A percentile compares a stretch with the other conserved stretches of the same genome.
phyloP scores from a whole-genome alignment of 2,113 vertebrate species.

The Rynchops niger region DNA sequence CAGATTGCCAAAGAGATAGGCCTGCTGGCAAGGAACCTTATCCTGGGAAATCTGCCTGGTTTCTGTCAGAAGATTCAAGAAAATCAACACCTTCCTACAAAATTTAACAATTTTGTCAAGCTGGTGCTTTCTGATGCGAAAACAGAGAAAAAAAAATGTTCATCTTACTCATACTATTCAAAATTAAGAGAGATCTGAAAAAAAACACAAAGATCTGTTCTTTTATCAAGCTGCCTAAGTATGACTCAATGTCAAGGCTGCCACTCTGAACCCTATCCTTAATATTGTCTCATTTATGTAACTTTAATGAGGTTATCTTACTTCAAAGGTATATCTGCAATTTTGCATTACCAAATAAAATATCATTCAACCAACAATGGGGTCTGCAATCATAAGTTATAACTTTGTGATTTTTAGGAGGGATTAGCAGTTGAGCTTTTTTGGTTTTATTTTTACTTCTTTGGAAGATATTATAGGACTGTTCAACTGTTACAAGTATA shows the following conservation, averaged over 20 bases:
- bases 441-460: neutral
- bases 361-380: neutral
- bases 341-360: neutral
- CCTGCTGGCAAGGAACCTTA: neutral
- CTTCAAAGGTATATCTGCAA: neutral
- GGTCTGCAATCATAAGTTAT: neutral
- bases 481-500: neutral
- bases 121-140: neutral
- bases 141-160: neutral
- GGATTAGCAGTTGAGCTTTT: neutral
- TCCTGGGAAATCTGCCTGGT: slow-evolving; percentile 8
- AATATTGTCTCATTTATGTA: neutral
- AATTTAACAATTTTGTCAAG: neutral
- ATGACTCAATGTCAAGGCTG: neutral
- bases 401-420: neutral
- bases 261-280: neutral
- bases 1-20: neutral
- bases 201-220: neutral
- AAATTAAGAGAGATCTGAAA: neutral
- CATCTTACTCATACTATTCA: neutral
- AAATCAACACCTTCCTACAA: neutral
- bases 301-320: neutral
- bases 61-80: slow-evolving; percentile 1
- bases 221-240: neutral
- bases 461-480: neutral